Evolutionary conservation across 2,113 vertebrate species (phyloP), one percentile per base, ranked within the genome.

Genomic region (Antennarius striatus): DNA sequence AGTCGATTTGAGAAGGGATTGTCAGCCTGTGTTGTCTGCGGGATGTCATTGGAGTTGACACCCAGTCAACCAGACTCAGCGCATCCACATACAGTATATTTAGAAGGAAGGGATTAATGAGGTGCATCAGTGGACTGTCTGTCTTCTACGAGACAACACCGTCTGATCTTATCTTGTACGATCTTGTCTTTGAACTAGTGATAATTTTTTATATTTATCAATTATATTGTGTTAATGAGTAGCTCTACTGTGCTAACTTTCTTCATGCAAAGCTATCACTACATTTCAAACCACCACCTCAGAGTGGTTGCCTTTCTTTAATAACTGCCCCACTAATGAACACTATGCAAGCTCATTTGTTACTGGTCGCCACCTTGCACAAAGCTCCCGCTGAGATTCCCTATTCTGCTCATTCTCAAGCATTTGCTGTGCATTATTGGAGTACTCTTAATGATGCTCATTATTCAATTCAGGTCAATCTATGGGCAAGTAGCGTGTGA

Each of bases 401-500:
- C 22, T 17, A 17, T 28, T 22, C 71, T 68, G 54, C 64, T 36
- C 47, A 55, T 39, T 66, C n/a, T 50, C 45, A 22, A 68, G 42
- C 63, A 50, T 42, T 28, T 56, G 70, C 59, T 71, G n/a, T 30
- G 58, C 79, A 75, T 79, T 75, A 75, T 78, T 70, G 29, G 49
- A 17, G 57, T 39, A 40, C 59, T 36, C 60, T 52, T 88, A 89
- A 90, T 76, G 74, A 82, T 2, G 8, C 32, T 69, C 79, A 88
- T 88, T 88, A 85, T 82, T 90, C 85, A 76, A 81, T 82, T 85
- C 79, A 45, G 70, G 56, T 30, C 55, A 73, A 79, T 84, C 68
- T 60, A 28, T 70, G 47, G 42, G 51, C 66, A 17, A 50, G 14
- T 8, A 43, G 52, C n/a, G 29, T 56, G 66, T n/a, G 55, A 63